Evolutionary conservation across 2,888 invertebrate genomes (phyloP), one percentile per base, ranked within the genome.

Genomic region (Caenorhabditis sp.): DNA sequence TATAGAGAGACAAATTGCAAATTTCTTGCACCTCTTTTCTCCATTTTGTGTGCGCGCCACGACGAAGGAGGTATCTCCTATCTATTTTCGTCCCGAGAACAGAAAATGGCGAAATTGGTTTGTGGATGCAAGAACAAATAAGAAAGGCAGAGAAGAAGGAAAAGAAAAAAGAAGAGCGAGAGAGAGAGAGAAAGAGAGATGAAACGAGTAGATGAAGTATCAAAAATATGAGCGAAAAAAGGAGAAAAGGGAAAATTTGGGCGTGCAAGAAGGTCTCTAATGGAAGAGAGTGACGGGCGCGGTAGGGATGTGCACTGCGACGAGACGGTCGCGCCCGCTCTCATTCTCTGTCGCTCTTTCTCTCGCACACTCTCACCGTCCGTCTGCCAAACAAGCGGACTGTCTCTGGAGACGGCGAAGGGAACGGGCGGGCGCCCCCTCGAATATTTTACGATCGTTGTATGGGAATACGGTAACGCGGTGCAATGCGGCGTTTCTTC

Each of bases 361-460:
- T 53, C 53, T 35, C 53, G 3, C 11, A 11, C 32, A 8, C 8
- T 7, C 32, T 17, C 53, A 37, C 37, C 5, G 8, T 53, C 37
- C 22, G 15, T 35, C 53, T 37, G 37, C 53, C 37, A 37, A 35
- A 53, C 53, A 22, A n/a, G 35, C 35, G 35, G 30, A 30, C 30
- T 30, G 30, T 30, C 30, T 35, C 9, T 35, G 35, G 9, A 35
- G 6, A 9, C 35, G 35, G 35, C 32, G 37, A 2, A 35, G 35
- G 35, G 35, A 35, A 35, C 17, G 24, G 22, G 13, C 37, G 35
- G 17, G 2, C 41, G 41, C 3, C 15, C 15, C 41, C 5, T 7
- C 9, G 41, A 15, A 15, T 39, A 39, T 39, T 39, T 39, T 39
- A 39, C 39, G 39, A 39, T 39, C n/a, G 39, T 6, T 4, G 11